Evolutionary conservation across 1,140 invertebrate genomes (phyloP).

Genomic region (Hestina assimilis): DNA sequence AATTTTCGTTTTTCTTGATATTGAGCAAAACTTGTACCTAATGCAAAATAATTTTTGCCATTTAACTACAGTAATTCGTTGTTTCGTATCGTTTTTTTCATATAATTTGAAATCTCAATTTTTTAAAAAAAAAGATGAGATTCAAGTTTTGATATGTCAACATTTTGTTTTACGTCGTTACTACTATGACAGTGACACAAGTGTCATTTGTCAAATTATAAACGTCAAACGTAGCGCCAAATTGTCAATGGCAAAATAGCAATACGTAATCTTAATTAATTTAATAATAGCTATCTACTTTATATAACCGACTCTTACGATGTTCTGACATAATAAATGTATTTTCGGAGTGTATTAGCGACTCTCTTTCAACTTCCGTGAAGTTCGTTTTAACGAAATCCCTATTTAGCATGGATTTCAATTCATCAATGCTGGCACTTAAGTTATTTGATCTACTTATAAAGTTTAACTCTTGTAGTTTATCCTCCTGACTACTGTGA

Average conservation of each 20-base stretch:
- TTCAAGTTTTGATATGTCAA: too few species aligned
- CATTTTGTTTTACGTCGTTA: neutral
- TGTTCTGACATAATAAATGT: slow-evolving; percentile 61
- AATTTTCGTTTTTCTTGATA: slow-evolving; percentile 3
- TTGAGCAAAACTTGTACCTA: neutral
- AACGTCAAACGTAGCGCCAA: too few species aligned
- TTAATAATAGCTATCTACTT: slow-evolving; percentile 39
- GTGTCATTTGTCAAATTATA: too few species aligned
- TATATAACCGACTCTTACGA: slow-evolving; percentile 42
- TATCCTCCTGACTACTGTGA: slow-evolving; percentile 23
- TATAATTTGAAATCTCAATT: too few species aligned
- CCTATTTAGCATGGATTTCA: slow-evolving; percentile 45
- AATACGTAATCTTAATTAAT: neutral
- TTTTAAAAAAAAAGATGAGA: neutral
- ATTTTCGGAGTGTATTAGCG: slow-evolving; percentile 59
- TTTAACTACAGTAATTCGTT: neutral
- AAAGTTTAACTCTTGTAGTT: slow-evolving; percentile 43
- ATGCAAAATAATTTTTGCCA: neutral
- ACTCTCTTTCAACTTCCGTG: slow-evolving; percentile 47
- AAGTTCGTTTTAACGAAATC: slow-evolving; percentile 59
- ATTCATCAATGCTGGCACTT: slow-evolving; percentile 54
- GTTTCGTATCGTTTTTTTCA: too few species aligned
- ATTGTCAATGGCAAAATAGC: too few species aligned
- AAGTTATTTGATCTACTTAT: slow-evolving; percentile 38
- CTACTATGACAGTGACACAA: neutral